Evolutionary conservation across 2,797 vertebrate genomes (phyloP).

Genomic region (Lophotriccus pileatus): DNA sequence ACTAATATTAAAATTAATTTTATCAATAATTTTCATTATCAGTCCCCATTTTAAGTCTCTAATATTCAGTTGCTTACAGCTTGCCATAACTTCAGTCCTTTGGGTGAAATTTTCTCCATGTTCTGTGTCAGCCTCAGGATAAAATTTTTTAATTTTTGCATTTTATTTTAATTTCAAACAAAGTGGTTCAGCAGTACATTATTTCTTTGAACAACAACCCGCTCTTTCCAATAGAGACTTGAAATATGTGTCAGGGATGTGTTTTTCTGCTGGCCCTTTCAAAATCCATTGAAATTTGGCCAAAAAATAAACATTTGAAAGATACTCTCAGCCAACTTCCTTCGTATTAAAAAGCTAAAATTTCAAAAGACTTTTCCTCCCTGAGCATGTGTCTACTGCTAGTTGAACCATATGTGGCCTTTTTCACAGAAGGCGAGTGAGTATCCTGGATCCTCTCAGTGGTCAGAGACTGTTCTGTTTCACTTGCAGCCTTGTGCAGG

Average conservation of each 20-base stretch:
- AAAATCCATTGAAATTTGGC: conserved; percentile 21
- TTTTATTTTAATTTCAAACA: conserved; percentile 15
- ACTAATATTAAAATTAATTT: background rate
- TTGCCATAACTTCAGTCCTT: background rate
- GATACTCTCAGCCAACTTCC: background rate
- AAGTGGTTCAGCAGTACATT: background rate
- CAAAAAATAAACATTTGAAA: conserved; percentile 38
- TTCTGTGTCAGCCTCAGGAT: background rate
- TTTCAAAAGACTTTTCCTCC: conserved; percentile 7
- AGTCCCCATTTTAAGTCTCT: background rate
- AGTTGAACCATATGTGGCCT: background rate
- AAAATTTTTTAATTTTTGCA: background rate
- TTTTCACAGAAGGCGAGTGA: background rate
- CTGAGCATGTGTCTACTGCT: background rate
- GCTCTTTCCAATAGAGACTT: background rate
- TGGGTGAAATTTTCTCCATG: background rate
- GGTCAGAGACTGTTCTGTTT: background rate
- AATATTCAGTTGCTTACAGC: background rate
- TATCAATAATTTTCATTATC: background rate
- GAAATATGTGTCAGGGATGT: background rate
- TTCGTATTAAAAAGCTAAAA: conserved; percentile 12
- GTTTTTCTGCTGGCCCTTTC: background rate
- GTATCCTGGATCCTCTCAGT: background rate
- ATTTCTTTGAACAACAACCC: background rate
- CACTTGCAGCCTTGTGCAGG: background rate